Evolutionary conservation across 2,797 vertebrate genomes (phyloP).

Genomic region (Spinus pinus): DNA sequence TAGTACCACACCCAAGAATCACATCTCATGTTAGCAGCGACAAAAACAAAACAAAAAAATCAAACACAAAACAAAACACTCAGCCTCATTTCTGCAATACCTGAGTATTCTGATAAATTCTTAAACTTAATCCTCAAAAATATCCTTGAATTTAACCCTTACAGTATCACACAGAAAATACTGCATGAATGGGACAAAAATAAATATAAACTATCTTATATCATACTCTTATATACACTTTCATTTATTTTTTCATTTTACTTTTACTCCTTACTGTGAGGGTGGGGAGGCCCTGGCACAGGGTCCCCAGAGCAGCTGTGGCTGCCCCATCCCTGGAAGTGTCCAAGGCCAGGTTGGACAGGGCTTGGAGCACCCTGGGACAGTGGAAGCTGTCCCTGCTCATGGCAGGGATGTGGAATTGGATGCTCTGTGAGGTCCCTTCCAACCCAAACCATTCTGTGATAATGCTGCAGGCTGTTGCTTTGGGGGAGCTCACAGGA

Average conservation of each 20-base stretch:
- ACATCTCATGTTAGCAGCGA: not conserved
- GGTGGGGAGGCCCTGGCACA: not conserved
- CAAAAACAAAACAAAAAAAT: too few species aligned
- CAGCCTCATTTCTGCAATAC: not conserved
- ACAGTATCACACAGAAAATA: not conserved
- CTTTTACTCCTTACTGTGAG: not conserved
- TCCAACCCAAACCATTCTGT: not conserved
- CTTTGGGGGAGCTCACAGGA: not conserved
- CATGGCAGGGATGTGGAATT: not conserved
- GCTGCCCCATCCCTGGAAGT: not conserved
- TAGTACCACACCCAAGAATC: not conserved
- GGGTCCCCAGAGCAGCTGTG: not conserved
- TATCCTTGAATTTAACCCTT: not conserved
- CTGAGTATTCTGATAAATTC: not conserved
- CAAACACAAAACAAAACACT: rapidly evolving
- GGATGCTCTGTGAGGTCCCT: not conserved
- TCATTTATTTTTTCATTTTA: not conserved
- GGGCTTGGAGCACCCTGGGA: rapidly evolving
- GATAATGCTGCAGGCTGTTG: rapidly evolving
- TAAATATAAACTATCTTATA: not conserved
- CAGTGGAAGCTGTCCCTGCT: not conserved
- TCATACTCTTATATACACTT: rapidly evolving
- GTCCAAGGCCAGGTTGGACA: rapidly evolving
- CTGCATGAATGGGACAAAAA: not conserved
- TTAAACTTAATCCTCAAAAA: not conserved